These are phyloP conservation scores for Copidosoma floridanum DNA, from an alignment of 1,140 invertebrate species.

Conservation along the genomic window DNA sequence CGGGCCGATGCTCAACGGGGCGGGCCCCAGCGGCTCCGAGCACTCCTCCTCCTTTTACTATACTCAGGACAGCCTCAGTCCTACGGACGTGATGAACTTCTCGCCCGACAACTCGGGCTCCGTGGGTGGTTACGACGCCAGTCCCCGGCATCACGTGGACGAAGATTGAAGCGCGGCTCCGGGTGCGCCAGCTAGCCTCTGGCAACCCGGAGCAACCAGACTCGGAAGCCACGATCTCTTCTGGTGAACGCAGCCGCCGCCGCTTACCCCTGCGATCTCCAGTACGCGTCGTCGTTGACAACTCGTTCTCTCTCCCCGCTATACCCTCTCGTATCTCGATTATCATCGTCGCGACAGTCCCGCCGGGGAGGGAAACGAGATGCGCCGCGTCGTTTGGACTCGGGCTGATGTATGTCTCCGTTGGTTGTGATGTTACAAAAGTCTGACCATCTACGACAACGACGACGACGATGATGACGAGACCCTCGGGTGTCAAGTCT, in stretches of 20 bases:
- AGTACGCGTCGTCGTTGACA: background rate
- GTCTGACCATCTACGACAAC: no score
- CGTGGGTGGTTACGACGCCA: constrained; percentile 58
- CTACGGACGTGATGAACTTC: constrained; percentile 59
- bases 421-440: constrained; percentile 29
- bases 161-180: constrained; percentile 64
- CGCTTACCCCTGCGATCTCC: background rate
- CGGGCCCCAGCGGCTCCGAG: constrained; percentile 56
- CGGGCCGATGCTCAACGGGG: constrained; percentile 54
- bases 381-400: background rate
- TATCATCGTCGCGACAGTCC: no score
- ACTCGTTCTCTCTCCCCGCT: background rate
- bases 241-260: constrained; percentile 40
- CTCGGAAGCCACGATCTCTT: constrained; percentile 47
- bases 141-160: constrained; percentile 62
- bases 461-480: background rate
- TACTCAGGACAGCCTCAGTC: constrained; percentile 59
- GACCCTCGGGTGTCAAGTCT: background rate
- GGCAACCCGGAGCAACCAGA: constrained; percentile 55
- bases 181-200: constrained; percentile 49
- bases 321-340: background rate
- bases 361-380: background rate
- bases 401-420: background rate
- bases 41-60: constrained; percentile 59
- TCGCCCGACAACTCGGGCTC: constrained; percentile 58